Base-by-base conservation (phyloP, 2,888 invertebrate species). In the Leucophenga maculata region DNA sequence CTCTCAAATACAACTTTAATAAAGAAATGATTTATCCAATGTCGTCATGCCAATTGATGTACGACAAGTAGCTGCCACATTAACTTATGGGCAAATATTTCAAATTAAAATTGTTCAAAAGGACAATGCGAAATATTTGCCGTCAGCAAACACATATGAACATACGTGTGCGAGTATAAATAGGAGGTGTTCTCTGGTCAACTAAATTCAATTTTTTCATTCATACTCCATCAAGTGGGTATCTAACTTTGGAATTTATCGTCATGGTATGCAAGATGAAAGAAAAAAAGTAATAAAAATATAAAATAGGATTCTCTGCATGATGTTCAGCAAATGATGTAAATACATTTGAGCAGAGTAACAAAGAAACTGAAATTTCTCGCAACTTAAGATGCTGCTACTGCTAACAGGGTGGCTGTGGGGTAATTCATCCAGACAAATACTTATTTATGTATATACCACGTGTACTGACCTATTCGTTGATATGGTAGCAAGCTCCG, bases 51-150 rank as follows among this genome's bases (percentile, higher is more conserved):
- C 32, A 32, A 6, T 6, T 60, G 16, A 16, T 31, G 13, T 20
- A 65, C 39, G 64, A 16, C 26, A 52, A 16, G 11, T 55, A 52
- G 9, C 22, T 57, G 44, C 52, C 78, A 78, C 74, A 79, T 75
- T 65, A 80, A 83, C 82, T 83, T 76, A 83, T 82, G 77, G 78
- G 83, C 80, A 77, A 73, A 64, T 74, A 76, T 77, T 75, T 71
- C 75, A 80, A 82, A 84, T 77, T 73, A 68, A 68, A 32, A 32
- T 57, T 18, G 54, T 20, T 66, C 62, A 65, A 66, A 20, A 31
- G 65, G 54, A n/a, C 50, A 48, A 65, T 26, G 22, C 67, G 26
- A 11, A 32, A 59, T 59, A 59, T 46, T 55, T 55, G 68, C 13
- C 14, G 8, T 1, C n/a, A 20, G 39, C 6, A 67, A 68, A 52